Base-by-base conservation (phyloP, 2,888 invertebrate genomes). In the Leptarthrus brevirostris region DNA sequence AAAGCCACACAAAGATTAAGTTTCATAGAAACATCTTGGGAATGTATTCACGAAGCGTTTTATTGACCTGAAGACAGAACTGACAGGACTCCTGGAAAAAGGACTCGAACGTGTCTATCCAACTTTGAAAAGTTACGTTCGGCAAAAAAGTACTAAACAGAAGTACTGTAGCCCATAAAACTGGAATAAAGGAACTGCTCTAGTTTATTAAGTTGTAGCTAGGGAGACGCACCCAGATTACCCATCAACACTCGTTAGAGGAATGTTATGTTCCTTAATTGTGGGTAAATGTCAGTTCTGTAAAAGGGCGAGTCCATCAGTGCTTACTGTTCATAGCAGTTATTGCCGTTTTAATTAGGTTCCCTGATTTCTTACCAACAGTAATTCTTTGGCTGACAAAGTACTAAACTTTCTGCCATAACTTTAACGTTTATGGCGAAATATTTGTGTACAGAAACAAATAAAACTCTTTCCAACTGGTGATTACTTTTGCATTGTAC, bases 41-140 rank as follows among this genome's bases (percentile, higher is more conserved):
- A 20, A 40, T 36, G 22, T 40, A 18, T 64, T 22, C 40, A n/a
- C 22, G 22, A 22, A 36, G 40, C 61, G 24, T 16, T 64, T 64
- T 64, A 22, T 22, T 64, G 44, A 20, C 36, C 40, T 6, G 52
- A 22, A 44, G 12, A 36, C 22, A 10, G 22, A 64, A 12, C 20
- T 22, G 24, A n/a, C 40, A 14, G 14, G 61, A 40, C 20, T 18
- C 22, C 4, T 22, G 20, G 40, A 64, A n/a, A 12, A 24, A 22
- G 22, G 44, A 20, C 22, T 1, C 5, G 14, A 40, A 64, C 61
- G 61, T 64, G 40, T 44, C 61, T 44, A n/a, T 14, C 10, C 40
- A 64, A 64, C 61, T 64, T 64, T 64, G n/a, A 22, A 40, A 64
- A 52, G 26, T 64, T 64, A 18, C 16, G 61, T 44, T 20, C 61